A percentile compares a stretch with the other conserved stretches of the same genome.
Evolutionary conservation across 2,797 vertebrate species (phyloP).

Genomic region (Poecile montanus): DNA sequence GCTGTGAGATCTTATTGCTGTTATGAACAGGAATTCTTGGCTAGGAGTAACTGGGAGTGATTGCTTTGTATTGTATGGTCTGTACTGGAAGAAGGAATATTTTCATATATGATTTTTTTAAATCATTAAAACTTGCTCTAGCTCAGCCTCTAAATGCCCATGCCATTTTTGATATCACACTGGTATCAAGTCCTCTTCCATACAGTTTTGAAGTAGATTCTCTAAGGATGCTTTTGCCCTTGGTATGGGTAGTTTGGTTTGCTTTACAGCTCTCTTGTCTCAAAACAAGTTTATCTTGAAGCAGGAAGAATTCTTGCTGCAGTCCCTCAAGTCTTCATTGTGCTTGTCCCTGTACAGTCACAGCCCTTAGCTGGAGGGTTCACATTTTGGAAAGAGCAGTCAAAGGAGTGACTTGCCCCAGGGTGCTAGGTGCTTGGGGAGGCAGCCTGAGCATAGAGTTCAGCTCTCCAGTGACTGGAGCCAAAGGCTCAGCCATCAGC

Average conservation of each 20-base stretch:
- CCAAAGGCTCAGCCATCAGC: not conserved
- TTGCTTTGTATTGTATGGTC: not conserved
- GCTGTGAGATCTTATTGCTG: not conserved
- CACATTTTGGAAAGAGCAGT: not conserved
- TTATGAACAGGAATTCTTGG: not conserved
- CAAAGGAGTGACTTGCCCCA: not conserved
- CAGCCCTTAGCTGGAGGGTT: not conserved
- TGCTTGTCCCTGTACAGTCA: not conserved
- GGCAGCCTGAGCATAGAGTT: not conserved
- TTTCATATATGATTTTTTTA: not conserved
- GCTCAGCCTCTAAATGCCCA: not conserved
- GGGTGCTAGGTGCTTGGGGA: not conserved
- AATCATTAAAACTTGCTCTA: not conserved
- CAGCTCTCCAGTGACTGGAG: not conserved
- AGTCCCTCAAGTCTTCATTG: not conserved
- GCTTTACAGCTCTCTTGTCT: not conserved
- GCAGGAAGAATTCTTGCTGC: not conserved
- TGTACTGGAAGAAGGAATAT: not conserved
- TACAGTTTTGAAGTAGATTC: not conserved
- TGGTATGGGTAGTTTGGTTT: not conserved
- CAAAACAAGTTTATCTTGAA: not conserved
- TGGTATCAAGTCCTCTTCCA: not conserved
- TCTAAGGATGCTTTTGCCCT: not conserved
- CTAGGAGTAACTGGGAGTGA: not conserved
- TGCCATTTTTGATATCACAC: not conserved